A percentile compares a stretch with the other conserved stretches of the same genome.
phyloP scores from a whole-genome alignment of 2,113 vertebrate species.

The Oreochromis tanganicae region DNA sequence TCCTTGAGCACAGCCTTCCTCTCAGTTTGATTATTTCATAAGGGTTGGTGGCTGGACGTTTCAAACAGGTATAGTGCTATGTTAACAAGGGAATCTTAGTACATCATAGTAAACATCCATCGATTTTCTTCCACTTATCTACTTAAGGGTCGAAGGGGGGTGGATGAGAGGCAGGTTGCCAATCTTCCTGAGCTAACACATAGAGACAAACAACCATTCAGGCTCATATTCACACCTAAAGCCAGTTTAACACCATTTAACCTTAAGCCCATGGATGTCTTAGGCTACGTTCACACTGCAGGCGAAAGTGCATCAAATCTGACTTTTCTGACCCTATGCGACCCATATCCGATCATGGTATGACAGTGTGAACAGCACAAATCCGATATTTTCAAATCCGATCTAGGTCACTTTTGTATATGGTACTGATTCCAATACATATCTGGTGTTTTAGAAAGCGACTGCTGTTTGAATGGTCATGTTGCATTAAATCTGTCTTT shows the following conservation, averaged over 20 bases:
- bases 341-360: no score
- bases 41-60: background rate
- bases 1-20: background rate
- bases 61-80: background rate
- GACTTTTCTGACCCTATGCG: no score
- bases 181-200: background rate
- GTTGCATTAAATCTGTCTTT: no score
- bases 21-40: background rate
- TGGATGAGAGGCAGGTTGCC: background rate
- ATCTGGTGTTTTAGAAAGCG: no score
- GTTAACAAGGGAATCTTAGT: background rate
- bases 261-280: background rate
- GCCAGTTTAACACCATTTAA: background rate
- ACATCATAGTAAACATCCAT: background rate
- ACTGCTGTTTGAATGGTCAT: no score
- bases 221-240: background rate
- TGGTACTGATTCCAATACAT: no score
- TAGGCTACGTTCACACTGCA: no score
- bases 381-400: no score
- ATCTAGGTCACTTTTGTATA: no score
- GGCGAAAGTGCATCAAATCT: no score
- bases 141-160: background rate
- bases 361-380: no score
- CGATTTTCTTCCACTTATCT: background rate
- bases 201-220: background rate